Base-by-base conservation (phyloP, 2,113 vertebrate genomes). In the Okapia johnstoni region DNA sequence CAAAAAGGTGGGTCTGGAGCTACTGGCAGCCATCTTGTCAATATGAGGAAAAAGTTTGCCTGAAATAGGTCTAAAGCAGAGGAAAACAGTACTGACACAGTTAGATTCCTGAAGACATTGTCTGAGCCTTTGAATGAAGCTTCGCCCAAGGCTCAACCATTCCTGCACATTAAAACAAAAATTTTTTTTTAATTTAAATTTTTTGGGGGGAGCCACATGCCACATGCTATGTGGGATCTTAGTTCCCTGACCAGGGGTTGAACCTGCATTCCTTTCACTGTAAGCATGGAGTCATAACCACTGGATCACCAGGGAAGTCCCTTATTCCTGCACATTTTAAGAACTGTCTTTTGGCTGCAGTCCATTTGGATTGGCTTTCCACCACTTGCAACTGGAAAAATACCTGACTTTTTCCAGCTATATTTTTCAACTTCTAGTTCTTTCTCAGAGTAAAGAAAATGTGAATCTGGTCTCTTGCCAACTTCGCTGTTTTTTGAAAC, bases 191-290 rank as follows among this genome's bases (percentile, higher is more conserved):
- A 73, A 76, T 76, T 26, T 25, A 76, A 25, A 25, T 43, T 76
- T 76, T 76, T 26, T 26, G 0, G 19, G 8, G n/a, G 10, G 5
- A 12, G 4, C 13, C 40, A 26, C 0, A 0, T 76, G 12, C 70
- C 36, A 52, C 70, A 73, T 1, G 3, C 70, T 43, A 6, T 14
- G 40, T 76, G 70, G 19, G 12, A 76, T 43, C 70, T 76, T 26
- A 14, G 70, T 76, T 76, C 70, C 23, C 70, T 43, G 40, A 43
- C 40, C 40, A 13, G 70, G 12, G 12, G 26, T 43, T 43, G 21
- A 26, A 26, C 1, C 36, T 14, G 23, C 23, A 26, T 12, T 26
- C 70, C 40, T 76, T 76, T 7, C 70, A 14, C 12, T 26, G 23
- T 40, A 76, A 26, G 12, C 36, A 76, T 14, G 12, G 70, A 7